These are phyloP conservation scores for Nanorana parkeri DNA, from an alignment of 2,113 vertebrate genomes.

Conservation along the genomic window DNA sequence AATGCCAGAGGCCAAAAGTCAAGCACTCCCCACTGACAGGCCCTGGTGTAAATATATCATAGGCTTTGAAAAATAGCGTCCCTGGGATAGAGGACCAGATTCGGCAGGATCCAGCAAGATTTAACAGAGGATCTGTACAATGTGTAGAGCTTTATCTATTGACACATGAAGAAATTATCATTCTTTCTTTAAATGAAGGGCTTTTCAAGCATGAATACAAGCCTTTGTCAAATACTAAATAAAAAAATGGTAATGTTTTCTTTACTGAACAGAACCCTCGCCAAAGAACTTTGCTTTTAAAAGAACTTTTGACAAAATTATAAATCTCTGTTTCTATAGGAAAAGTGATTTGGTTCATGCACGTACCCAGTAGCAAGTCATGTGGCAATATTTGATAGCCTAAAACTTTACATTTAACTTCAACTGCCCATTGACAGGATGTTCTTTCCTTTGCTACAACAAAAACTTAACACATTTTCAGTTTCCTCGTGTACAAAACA, in stretches of 20 bases:
- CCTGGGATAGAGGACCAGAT: slow-evolving; percentile 39
- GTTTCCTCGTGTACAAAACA: no score
- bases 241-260: no score
- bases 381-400: no score
- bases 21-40: slow-evolving; percentile 26
- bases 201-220: background rate
- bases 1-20: slow-evolving; percentile 10
- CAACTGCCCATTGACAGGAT: no score
- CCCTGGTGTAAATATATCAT: slow-evolving; percentile 27
- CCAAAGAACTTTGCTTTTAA: background rate
- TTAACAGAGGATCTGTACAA: background rate
- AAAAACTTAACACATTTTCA: no score
- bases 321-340: no score
- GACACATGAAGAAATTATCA: slow-evolving; percentile 8
- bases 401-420: no score
- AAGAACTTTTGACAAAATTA: background rate
- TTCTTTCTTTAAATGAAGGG: background rate
- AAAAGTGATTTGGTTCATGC: no score
- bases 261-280: background rate
- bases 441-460: no score
- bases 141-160: background rate
- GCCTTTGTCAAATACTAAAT: background rate
- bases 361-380: no score
- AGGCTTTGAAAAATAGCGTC: slow-evolving; percentile 36
- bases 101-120: slow-evolving; percentile 33